Evolutionary conservation across 2,113 vertebrate species (phyloP).

Genomic region (Murina feae): DNA sequence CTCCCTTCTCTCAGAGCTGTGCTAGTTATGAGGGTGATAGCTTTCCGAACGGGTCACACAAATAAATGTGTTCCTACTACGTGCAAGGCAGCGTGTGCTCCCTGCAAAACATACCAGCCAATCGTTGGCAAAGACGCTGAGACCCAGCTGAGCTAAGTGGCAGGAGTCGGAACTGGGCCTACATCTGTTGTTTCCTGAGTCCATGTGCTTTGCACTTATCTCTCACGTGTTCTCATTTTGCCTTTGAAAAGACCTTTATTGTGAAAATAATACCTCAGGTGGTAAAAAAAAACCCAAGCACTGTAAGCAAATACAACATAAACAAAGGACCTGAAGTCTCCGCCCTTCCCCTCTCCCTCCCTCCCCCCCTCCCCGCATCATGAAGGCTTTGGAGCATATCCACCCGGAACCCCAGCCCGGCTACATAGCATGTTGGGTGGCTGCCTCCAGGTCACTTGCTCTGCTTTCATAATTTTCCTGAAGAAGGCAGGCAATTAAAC

Average conservation of each 20-base stretch:
- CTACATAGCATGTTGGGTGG: background rate
- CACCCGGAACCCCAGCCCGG: accelerated
- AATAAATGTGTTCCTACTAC: background rate
- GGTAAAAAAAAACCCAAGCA: background rate
- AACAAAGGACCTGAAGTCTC: background rate
- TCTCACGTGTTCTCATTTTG: background rate
- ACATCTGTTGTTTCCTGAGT: background rate
- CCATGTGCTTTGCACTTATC: background rate
- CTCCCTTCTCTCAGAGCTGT: background rate
- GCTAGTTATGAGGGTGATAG: background rate
- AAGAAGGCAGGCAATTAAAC: slow-evolving; percentile 4
- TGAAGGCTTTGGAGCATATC: background rate
- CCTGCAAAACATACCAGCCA: background rate
- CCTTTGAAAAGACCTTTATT: background rate
- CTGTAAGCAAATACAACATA: background rate
- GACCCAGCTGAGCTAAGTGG: background rate
- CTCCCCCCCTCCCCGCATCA: no score
- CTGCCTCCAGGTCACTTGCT: background rate
- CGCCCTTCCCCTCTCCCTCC: background rate
- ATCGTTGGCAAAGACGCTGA: background rate
- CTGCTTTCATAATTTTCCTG: background rate
- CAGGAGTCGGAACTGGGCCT: background rate
- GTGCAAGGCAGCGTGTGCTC: background rate
- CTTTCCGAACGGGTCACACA: background rate
- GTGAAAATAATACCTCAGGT: background rate